Evolutionary conservation across 2,888 invertebrate species (phyloP).

Genomic region (Yponomeuta cagnagella): DNA sequence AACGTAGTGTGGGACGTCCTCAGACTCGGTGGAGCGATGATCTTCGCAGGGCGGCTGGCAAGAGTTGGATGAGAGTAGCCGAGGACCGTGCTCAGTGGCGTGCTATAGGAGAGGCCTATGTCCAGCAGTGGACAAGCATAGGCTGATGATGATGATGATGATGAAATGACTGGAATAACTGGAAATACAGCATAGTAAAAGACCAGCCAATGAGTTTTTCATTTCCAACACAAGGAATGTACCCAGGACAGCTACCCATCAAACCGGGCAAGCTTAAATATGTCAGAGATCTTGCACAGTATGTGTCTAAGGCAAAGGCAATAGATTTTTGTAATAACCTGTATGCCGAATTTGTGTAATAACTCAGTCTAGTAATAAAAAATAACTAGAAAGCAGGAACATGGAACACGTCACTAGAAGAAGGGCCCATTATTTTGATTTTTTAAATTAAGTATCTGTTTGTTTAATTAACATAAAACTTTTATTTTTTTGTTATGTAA

Average conservation of each 20-base stretch:
- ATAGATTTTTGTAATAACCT: too few species aligned
- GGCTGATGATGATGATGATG: too few species aligned
- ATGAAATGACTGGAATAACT: background rate
- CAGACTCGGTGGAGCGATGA: too few species aligned
- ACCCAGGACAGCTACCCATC: constrained; percentile 14
- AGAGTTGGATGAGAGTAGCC: too few species aligned
- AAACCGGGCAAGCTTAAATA: constrained; percentile 7
- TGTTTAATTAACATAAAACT: constrained; percentile 12
- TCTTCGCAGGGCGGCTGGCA: too few species aligned
- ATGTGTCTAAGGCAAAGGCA: too few species aligned
- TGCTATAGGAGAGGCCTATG: too few species aligned
- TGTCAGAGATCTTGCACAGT: too few species aligned
- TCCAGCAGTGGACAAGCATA: too few species aligned
- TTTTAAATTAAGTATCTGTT: constrained; percentile 5
- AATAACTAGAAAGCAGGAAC: constrained; percentile 11
- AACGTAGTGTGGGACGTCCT: too few species aligned
- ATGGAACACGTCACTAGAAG: constrained; percentile 12
- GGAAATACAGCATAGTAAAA: constrained; percentile 13
- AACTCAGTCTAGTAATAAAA: constrained; percentile 6
- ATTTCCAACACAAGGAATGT: constrained; percentile 15
- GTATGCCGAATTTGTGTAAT: background rate
- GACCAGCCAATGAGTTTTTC: constrained; percentile 13
- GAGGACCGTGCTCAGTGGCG: too few species aligned
- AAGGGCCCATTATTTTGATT: constrained; percentile 11
- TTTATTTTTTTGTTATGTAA: constrained; percentile 17